Conservation (phyloP, 2,113 vertebrate species). For the Pterophyllum scalare region DNA sequence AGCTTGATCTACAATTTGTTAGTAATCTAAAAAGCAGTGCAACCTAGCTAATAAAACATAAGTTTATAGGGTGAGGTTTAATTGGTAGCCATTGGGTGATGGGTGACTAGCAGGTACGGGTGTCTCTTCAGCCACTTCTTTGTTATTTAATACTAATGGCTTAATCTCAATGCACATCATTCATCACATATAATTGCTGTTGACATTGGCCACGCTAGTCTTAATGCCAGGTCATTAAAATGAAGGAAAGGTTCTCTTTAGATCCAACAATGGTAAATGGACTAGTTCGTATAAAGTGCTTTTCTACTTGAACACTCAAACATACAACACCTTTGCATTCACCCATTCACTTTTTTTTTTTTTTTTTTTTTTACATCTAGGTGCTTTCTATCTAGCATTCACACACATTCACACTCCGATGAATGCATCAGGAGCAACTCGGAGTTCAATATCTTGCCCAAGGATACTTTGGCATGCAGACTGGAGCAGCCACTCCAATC, state of each 20-base stretch:
- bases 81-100: neutral
- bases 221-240: neutral
- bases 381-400: too few relatives aligned
- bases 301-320: too few relatives aligned
- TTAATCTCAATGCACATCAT: neutral
- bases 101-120: neutral
- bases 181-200: neutral
- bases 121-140: neutral
- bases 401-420: too few relatives aligned
- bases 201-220: neutral
- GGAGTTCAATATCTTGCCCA: too few relatives aligned
- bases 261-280: neutral
- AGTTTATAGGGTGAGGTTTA: neutral
- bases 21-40: neutral
- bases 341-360: too few relatives aligned
- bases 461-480: too few relatives aligned
- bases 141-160: neutral
- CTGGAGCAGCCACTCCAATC: too few relatives aligned
- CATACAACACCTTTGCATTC: too few relatives aligned
- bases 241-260: neutral
- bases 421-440: too few relatives aligned
- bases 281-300: too few relatives aligned
- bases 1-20: neutral
- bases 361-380: too few relatives aligned
- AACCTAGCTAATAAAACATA: neutral